A percentile compares a stretch with the other conserved stretches of the same genome.
Evolutionary conservation across 2,888 invertebrate species (phyloP).

Genomic region (Andrena praecox): DNA sequence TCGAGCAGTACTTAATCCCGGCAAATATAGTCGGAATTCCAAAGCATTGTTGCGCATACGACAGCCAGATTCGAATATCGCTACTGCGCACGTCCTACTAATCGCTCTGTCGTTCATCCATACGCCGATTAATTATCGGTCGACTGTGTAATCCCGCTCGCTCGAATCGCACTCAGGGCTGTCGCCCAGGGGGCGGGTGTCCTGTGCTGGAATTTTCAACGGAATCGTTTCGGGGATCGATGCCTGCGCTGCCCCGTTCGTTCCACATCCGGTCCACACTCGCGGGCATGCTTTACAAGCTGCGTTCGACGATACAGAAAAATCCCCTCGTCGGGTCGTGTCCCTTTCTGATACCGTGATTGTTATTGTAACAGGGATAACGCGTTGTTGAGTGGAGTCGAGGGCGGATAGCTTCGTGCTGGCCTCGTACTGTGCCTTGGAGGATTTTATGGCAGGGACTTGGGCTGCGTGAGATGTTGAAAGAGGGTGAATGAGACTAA

Average conservation of each 20-base stretch:
- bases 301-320: neutral
- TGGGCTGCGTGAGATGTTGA: no score
- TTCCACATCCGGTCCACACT: neutral
- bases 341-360: no score
- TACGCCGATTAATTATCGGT: conserved; percentile 77
- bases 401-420: no score
- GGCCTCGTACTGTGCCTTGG: no score
- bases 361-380: no score
- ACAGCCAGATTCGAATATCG: conserved; percentile 75
- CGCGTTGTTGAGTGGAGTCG: no score
- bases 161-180: conserved; percentile 30
- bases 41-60: conserved; percentile 78
- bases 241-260: neutral
- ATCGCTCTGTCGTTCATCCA: conserved; percentile 75
- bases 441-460: no score
- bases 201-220: conserved; percentile 13
- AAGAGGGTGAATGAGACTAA: no score
- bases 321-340: neutral
- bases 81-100: conserved; percentile 69
- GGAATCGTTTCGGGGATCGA: neutral
- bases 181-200: neutral
- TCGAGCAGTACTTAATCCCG: conserved; percentile 72
- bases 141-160: conserved; percentile 73
- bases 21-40: conserved; percentile 75
- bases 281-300: neutral